phyloP scores from a whole-genome alignment of 2,113 vertebrate species.

The Menura novaehollandiae region DNA sequence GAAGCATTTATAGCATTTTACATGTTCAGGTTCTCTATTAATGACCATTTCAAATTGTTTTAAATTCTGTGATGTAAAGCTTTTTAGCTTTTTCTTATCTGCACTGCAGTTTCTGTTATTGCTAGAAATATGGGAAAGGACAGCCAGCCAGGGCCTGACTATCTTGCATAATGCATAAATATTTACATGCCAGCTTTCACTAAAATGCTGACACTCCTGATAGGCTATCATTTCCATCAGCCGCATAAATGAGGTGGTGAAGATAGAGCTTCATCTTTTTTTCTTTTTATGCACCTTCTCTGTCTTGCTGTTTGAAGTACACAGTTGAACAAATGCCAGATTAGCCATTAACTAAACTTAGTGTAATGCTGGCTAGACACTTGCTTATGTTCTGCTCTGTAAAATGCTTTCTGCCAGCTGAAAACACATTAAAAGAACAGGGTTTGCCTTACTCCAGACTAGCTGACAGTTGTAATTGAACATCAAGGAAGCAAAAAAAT shows the following conservation, averaged over 20 bases:
- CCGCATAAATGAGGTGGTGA: background rate
- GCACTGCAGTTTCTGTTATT: background rate
- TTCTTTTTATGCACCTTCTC: background rate
- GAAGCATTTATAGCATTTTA: background rate
- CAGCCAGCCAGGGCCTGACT: background rate
- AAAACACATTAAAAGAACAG: conserved; percentile 6
- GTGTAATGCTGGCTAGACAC: background rate
- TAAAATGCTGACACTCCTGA: background rate
- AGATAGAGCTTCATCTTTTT: background rate
- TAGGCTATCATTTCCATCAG: background rate
- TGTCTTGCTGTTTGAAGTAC: background rate
- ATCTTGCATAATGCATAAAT: background rate
- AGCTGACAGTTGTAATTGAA: background rate
- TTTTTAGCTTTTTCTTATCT: background rate
- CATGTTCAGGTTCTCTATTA: background rate
- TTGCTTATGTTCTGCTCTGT: background rate
- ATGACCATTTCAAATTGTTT: background rate
- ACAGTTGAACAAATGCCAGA: conserved; percentile 6
- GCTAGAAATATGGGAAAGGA: background rate
- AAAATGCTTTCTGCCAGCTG: conserved; percentile 3
- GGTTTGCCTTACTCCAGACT: background rate
- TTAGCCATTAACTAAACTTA: conserved; percentile 3
- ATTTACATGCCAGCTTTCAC: conserved; percentile 11
- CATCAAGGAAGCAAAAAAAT: background rate
- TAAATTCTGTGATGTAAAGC: background rate